phyloP scores from a whole-genome alignment of 2,797 vertebrate genomes.

The Podargus strigoides region DNA sequence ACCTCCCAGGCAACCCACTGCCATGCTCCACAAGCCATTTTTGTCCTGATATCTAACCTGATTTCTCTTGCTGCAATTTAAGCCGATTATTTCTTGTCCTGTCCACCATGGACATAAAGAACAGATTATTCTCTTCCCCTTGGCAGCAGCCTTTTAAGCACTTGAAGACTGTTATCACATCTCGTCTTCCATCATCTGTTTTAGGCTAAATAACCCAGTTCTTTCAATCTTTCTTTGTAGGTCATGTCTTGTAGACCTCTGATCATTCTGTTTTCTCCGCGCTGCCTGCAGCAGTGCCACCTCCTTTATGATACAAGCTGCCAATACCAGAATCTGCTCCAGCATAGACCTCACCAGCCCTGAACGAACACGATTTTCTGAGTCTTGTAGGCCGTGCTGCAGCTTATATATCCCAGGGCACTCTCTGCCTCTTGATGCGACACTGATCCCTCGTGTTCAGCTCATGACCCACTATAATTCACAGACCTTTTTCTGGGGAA shows the following conservation, averaged over 20 bases:
- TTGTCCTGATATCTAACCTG: conserved; percentile 42
- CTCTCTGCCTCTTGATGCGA: neutral
- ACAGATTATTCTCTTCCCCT: conserved; percentile 59
- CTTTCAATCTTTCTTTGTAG: conserved; percentile 68
- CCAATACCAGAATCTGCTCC: neutral
- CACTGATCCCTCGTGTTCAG: neutral
- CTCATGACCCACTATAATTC: neutral
- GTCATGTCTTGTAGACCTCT: conserved; percentile 60
- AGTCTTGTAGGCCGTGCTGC: neutral
- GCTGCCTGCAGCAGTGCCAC: neutral
- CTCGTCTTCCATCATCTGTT: conserved; percentile 65
- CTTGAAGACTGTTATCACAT: conserved; percentile 60
- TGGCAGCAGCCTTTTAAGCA: conserved; percentile 59
- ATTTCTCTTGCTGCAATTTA: conserved; percentile 59
- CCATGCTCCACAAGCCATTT: neutral
- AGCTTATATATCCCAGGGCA: neutral
- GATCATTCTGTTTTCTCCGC: neutral
- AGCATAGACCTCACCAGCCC: neutral
- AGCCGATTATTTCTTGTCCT: conserved; percentile 62
- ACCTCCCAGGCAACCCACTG: neutral
- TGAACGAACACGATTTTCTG: neutral
- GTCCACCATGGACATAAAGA: conserved; percentile 49
- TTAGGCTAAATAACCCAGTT: conserved; percentile 67
- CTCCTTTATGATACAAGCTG: neutral
- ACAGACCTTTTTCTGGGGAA: neutral